phyloP scores from a whole-genome alignment of 2,797 vertebrate genomes.

The Protosalanx chinensis region DNA sequence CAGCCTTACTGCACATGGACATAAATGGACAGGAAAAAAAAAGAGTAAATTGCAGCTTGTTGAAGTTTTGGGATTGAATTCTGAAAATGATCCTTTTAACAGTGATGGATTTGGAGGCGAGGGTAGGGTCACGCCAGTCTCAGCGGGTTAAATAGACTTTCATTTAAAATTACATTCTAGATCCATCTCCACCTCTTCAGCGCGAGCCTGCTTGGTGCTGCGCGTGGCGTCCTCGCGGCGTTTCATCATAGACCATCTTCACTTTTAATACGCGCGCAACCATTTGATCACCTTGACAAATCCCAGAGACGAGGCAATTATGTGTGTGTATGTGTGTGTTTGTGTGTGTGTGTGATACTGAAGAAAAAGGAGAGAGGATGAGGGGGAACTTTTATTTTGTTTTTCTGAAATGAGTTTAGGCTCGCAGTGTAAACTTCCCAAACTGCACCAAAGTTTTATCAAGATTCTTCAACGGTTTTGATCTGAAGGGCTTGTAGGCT shows the following conservation, averaged over 20 bases:
- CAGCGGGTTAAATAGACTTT: slow-evolving; percentile 81
- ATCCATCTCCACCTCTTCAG: slow-evolving; percentile 67
- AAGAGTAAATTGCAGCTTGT: slow-evolving; percentile 79
- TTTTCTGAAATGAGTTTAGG: too few relatives aligned
- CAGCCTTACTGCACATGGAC: slow-evolving; percentile 51
- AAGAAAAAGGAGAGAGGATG: slow-evolving; percentile 20
- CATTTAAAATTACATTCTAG: slow-evolving; percentile 82
- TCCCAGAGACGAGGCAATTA: slow-evolving; percentile 63
- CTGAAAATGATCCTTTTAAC: slow-evolving; percentile 81
- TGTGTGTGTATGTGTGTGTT: slow-evolving; percentile 17
- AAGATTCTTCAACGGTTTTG: too few relatives aligned
- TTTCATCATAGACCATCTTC: slow-evolving; percentile 69
- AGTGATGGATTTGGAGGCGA: slow-evolving; percentile 75
- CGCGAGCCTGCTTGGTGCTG: slow-evolving; percentile 60
- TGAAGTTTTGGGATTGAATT: slow-evolving; percentile 82
- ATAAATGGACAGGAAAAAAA: slow-evolving; percentile 52
- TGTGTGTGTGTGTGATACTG: slow-evolving; percentile 1
- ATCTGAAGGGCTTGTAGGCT: too few relatives aligned
- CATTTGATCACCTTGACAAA: slow-evolving; percentile 56
- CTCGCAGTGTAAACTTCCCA: too few relatives aligned
- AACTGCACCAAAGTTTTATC: too few relatives aligned
- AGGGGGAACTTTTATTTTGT: neutral
- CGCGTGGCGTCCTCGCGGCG: slow-evolving; percentile 48
- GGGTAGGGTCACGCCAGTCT: slow-evolving; percentile 75
- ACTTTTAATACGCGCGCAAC: slow-evolving; percentile 59